These are phyloP conservation scores for Lucilia sericata DNA, from an alignment of 1,140 invertebrate species.

Conservation along the genomic window DNA sequence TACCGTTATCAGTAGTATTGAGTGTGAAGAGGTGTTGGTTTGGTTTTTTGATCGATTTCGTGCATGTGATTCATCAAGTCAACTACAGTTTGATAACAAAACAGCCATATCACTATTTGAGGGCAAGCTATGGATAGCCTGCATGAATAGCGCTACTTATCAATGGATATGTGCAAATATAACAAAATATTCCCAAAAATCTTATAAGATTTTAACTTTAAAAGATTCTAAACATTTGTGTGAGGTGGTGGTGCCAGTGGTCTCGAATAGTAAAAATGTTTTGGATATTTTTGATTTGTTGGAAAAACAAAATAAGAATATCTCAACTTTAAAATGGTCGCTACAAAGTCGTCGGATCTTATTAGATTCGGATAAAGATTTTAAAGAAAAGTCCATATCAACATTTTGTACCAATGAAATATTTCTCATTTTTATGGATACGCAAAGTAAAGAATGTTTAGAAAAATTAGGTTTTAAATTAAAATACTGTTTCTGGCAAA, in stretches of 20 bases:
- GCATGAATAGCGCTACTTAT: neutral
- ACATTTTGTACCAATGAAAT: slow-evolving; percentile 30
- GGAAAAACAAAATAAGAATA: slow-evolving; percentile 35
- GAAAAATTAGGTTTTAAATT: slow-evolving; percentile 28
- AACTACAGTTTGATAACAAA: slow-evolving; percentile 13
- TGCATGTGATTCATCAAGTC: neutral
- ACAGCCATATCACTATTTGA: slow-evolving; percentile 4
- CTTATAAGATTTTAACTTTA: neutral
- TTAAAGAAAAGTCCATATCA: neutral
- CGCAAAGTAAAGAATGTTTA: slow-evolving; percentile 4
- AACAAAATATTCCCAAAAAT: neutral
- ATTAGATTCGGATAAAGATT: neutral
- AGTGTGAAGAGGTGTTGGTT: slow-evolving; percentile 23
- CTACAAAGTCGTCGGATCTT: neutral
- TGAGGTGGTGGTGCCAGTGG: slow-evolving; percentile 27
- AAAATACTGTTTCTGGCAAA: slow-evolving; percentile 45
- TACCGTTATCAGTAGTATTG: neutral
- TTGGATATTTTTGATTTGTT: slow-evolving; percentile 29
- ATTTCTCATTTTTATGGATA: neutral
- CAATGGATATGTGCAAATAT: slow-evolving; percentile 11
- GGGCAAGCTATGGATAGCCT: slow-evolving; percentile 35
- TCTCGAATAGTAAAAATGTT: neutral
- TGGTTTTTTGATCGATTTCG: slow-evolving; percentile 41
- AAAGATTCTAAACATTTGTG: neutral
- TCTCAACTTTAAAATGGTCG: neutral